phyloP scores from a whole-genome alignment of 2,888 invertebrate genomes.

The Chymomyza amoena region DNA sequence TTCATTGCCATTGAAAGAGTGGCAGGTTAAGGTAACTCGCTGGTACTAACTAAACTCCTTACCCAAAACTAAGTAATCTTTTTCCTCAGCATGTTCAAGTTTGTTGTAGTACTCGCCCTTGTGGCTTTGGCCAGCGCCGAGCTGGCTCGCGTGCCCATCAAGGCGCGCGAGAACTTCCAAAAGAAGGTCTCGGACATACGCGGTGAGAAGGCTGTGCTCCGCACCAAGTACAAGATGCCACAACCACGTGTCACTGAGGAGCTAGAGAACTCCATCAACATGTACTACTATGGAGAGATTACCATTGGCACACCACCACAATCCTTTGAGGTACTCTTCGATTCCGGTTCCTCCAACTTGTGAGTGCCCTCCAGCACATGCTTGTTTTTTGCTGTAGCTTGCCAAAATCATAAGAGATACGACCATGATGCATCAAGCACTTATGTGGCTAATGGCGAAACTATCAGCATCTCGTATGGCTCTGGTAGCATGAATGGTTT shows the following conservation, averaged over 20 bases:
- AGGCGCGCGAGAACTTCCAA: slow-evolving; percentile 33
- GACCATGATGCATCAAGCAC: slow-evolving; percentile 88
- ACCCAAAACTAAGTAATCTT: too few species aligned
- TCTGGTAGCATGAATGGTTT: slow-evolving; percentile 78
- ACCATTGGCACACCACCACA: slow-evolving; percentile 93
- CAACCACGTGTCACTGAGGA: slow-evolving; percentile 11
- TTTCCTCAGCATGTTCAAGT: slow-evolving; percentile 29
- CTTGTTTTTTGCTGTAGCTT: slow-evolving; percentile 85
- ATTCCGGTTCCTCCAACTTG: slow-evolving; percentile 80
- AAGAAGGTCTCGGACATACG: slow-evolving; percentile 26
- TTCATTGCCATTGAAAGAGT: neutral
- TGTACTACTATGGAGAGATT: slow-evolving; percentile 80
- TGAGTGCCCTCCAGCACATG: slow-evolving; percentile 85
- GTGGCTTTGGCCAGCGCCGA: slow-evolving; percentile 31
- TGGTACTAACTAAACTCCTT: neutral
- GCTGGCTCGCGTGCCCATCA: slow-evolving; percentile 32
- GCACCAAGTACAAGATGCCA: slow-evolving; percentile 34
- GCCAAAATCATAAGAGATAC: slow-evolving; percentile 96
- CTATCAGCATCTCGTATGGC: slow-evolving; percentile 94
- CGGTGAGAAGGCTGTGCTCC: slow-evolving; percentile 39
- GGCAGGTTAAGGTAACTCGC: neutral
- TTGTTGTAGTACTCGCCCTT: slow-evolving; percentile 22
- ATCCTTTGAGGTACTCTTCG: slow-evolving; percentile 94
- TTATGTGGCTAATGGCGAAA: slow-evolving; percentile 91
- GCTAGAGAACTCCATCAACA: slow-evolving; percentile 54